Base-by-base conservation (phyloP, 2,888 invertebrate genomes). In the Eupithecia subumbrata region DNA sequence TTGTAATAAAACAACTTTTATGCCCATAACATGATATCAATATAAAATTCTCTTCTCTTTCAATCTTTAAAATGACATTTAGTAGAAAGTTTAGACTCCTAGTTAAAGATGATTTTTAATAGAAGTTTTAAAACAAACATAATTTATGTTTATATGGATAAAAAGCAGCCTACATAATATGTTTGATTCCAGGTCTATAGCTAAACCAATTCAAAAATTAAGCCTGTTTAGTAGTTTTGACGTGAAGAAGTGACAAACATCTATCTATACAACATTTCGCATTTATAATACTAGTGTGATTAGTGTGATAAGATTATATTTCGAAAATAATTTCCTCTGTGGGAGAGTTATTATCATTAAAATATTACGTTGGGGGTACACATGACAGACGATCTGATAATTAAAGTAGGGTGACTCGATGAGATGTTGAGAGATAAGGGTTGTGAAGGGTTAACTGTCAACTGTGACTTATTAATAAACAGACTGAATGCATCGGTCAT, bases 401-500 rank as follows among this genome's bases (percentile, higher is more conserved):
- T 78, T 68, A 80, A 79, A 80, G 78, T 80, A 80, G 80, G 80
- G 77, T 73, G 78, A 76, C 74, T 69, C 48, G 76, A 73, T 74
- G 74, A 76, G 80, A 78, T 76, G 78, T 63, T 71, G 81, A 78
- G 22, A 52, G 79, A 79, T 80, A 79, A 77, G 73, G 76, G 79
- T 74, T 68, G 67, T 67, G 73, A 76, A 74, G 79, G 76, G 79
- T 67, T 40, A 11, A n/a, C 40, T 67, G 40, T 40, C 66, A 37
- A n/a, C 40, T 37, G 66, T 34, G 37, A 67, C 66, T 67, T 37
- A 18, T 66, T 34, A 37, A 37, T 64, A 52, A 52, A n/a, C 52
- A 52, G 7, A n/a, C 52, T 52, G 52, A n/a, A 52, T 52, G 52
- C 52, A 52, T 52, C 52, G 7, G 8, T n/a, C 52, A n/a, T 52